Conservation (phyloP, 2,888 invertebrate species). For the Chloroclystis v-ata region DNA sequence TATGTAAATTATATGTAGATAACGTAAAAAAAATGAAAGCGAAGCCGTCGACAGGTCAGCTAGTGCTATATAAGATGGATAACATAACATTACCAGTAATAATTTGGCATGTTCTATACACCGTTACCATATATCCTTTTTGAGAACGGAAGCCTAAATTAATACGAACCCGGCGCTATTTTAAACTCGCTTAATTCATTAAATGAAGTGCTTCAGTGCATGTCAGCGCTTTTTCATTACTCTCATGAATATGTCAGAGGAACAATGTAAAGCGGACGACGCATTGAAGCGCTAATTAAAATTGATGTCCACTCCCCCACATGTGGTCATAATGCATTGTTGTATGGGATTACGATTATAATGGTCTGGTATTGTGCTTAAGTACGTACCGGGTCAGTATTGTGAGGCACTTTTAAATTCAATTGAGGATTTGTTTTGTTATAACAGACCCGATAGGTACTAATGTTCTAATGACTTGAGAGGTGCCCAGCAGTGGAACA, state of each 20-base stretch:
- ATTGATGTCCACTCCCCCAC: conserved; percentile 31
- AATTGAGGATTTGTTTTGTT: background rate
- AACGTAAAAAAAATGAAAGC: too few species aligned
- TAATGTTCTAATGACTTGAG: too few species aligned
- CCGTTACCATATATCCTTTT: too few species aligned
- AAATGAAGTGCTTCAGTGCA: too few species aligned
- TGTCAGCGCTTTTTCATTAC: background rate
- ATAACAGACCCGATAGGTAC: background rate
- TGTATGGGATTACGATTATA: background rate
- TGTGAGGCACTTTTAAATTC: background rate
- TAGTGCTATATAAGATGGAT: too few species aligned
- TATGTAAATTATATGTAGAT: too few species aligned
- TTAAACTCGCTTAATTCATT: too few species aligned
- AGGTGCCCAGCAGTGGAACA: too few species aligned
- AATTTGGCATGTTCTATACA: too few species aligned
- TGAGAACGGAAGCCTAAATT: background rate
- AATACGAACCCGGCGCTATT: background rate
- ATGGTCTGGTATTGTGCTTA: conserved; percentile 4
- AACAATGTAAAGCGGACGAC: conserved; percentile 10
- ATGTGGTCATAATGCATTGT: background rate
- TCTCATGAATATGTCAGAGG: conserved; percentile 6
- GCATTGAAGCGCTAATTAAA: conserved; percentile 29
- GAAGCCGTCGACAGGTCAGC: too few species aligned
- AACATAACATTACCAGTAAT: too few species aligned
- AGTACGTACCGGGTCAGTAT: background rate